Conservation (phyloP, 2,797 vertebrate genomes). For the Enteromius viviparus region DNA sequence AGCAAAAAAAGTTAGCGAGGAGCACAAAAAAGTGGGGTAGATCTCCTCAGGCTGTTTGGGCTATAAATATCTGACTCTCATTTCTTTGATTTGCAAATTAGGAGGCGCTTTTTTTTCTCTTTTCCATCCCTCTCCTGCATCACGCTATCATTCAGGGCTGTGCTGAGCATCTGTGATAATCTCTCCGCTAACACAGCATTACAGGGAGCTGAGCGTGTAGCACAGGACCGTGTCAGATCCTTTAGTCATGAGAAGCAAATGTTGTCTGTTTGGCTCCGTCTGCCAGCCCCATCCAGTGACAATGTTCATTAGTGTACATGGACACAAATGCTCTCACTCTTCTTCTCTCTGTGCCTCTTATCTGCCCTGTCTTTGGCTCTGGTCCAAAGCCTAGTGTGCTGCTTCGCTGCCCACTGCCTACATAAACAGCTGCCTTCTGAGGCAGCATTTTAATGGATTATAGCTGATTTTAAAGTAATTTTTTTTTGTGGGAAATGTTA, state of each 20-base stretch:
- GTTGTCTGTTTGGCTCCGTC: slow-evolving; percentile 40
- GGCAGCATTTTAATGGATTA: not conserved
- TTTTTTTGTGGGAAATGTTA: too few relatives aligned
- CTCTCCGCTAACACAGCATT: slow-evolving; percentile 25
- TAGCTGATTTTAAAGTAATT: too few relatives aligned
- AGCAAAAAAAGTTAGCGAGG: slow-evolving; percentile 36
- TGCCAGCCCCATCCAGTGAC: slow-evolving; percentile 41
- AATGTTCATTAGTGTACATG: slow-evolving; percentile 38
- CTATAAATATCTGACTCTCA: slow-evolving; percentile 73
- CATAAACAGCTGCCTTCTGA: slow-evolving; percentile 1
- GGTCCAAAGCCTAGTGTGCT: slow-evolving; percentile 5
- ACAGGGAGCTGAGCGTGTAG: slow-evolving; percentile 23
- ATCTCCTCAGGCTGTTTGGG: slow-evolving; percentile 64
- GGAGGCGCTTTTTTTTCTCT: slow-evolving; percentile 19
- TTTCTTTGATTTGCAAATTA: slow-evolving; percentile 77
- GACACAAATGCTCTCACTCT: slow-evolving; percentile 3
- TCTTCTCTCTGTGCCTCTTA: not conserved
- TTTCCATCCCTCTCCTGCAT: slow-evolving; percentile 47
- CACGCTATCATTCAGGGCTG: slow-evolving; percentile 38
- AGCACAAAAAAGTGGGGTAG: slow-evolving; percentile 47
- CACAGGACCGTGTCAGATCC: slow-evolving; percentile 36
- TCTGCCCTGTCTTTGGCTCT: not conserved
- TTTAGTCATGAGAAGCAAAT: slow-evolving; percentile 44
- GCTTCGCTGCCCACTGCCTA: not conserved
- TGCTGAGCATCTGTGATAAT: slow-evolving; percentile 41